Evolutionary conservation across 2,113 vertebrate species (phyloP).

Genomic region (Anser brachyrhynchus): DNA sequence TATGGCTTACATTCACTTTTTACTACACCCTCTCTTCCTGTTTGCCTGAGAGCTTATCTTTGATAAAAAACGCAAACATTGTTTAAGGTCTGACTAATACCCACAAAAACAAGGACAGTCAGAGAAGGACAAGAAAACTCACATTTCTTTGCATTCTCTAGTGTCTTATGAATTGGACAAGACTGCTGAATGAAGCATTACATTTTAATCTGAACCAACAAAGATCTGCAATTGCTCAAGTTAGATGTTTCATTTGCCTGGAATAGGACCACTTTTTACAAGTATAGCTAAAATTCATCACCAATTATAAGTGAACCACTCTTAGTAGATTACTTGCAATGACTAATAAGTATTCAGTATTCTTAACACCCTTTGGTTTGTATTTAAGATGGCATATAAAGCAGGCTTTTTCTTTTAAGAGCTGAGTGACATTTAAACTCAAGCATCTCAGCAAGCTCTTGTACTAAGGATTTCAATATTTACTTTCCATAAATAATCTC

Average conservation of each 20-base stretch:
- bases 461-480: background rate
- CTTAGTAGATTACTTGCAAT: background rate
- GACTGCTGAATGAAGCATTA: background rate
- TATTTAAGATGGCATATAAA: background rate
- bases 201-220: background rate
- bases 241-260: background rate
- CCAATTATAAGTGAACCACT: background rate
- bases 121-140: background rate
- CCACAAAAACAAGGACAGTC: background rate
- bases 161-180: background rate
- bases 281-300: background rate
- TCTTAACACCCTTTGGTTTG: background rate
- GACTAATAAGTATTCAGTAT: background rate
- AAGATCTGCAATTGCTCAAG: background rate
- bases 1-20: constrained; percentile 36
- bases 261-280: background rate
- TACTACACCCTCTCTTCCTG: constrained; percentile 50
- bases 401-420: background rate
- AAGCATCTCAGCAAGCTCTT: background rate
- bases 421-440: background rate
- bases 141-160: background rate
- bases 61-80: constrained; percentile 39
- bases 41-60: constrained; percentile 50
- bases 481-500: background rate
- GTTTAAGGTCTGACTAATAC: constrained; percentile 43